Conservation (phyloP, 1,140 invertebrate genomes). For the Pseudomyrmex pallidus region DNA sequence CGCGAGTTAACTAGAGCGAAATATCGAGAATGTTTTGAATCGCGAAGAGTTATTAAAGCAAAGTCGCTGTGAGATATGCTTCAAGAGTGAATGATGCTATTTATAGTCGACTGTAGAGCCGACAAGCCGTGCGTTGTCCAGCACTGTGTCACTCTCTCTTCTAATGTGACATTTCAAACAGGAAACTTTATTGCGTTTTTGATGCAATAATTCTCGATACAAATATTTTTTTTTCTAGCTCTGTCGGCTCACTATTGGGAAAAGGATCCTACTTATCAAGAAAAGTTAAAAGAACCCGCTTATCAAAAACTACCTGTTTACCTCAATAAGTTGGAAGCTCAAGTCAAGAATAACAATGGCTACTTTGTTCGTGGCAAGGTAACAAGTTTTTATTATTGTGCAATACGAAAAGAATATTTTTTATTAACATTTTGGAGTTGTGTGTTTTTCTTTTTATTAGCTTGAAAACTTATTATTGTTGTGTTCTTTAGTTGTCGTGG, state of each 20-base stretch:
- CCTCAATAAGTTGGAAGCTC: conserved; percentile 52
- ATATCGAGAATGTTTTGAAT: too few relatives aligned
- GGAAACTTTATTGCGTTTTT: neutral
- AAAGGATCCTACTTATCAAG: conserved; percentile 34
- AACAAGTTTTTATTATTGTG: neutral
- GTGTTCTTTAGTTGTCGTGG: conserved; percentile 55
- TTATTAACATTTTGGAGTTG: neutral
- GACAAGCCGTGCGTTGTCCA: neutral
- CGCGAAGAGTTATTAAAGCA: too few relatives aligned
- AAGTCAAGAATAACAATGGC: conserved; percentile 63
- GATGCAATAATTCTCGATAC: neutral
- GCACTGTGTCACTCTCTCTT: neutral
- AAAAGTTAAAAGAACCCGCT: conserved; percentile 15
- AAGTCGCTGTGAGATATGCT: too few relatives aligned
- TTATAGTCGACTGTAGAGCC: neutral
- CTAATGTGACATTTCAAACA: neutral
- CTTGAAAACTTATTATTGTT: conserved; percentile 7
- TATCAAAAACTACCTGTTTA: conserved; percentile 16
- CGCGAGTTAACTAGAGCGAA: too few relatives aligned
- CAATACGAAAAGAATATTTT: neutral
- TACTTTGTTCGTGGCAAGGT: conserved; percentile 61
- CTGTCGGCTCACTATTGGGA: conserved; percentile 36
- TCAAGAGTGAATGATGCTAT: neutral
- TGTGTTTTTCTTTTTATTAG: neutral
- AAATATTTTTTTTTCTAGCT: conserved; percentile 33